Conservation (phyloP, 2,888 invertebrate species). For the Drosophila paracracens region DNA sequence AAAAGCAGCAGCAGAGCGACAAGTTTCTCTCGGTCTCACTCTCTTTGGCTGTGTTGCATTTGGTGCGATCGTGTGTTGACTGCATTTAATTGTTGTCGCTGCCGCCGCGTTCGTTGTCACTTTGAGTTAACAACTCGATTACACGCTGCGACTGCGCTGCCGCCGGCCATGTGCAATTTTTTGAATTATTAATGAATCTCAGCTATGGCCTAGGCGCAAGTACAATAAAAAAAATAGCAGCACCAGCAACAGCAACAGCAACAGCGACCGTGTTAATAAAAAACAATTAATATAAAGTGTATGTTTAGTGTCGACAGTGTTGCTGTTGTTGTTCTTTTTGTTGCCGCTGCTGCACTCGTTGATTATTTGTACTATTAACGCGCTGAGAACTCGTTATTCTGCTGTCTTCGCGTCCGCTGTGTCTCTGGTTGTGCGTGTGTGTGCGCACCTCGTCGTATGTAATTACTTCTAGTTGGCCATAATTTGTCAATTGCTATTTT, state of each 20-base stretch:
- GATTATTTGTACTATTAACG: slow-evolving; percentile 78
- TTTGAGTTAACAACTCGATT: slow-evolving; percentile 82
- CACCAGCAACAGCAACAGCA: slow-evolving; percentile 30
- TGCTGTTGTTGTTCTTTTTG: slow-evolving; percentile 48
- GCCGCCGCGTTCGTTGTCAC: slow-evolving; percentile 71
- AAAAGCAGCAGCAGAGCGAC: slow-evolving; percentile 34
- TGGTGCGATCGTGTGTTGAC: slow-evolving; percentile 70
- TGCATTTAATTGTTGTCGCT: slow-evolving; percentile 73
- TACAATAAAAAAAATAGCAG: slow-evolving; percentile 29
- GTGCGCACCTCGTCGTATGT: slow-evolving; percentile 61
- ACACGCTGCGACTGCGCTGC: slow-evolving; percentile 72
- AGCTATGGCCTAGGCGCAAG: slow-evolving; percentile 39
- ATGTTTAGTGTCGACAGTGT: slow-evolving; percentile 76
- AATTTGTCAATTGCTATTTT: slow-evolving; percentile 80
- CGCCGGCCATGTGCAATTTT: slow-evolving; percentile 77
- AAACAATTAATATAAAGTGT: slow-evolving; percentile 79
- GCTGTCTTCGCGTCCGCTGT: slow-evolving; percentile 29
- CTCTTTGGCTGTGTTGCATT: slow-evolving; percentile 21
- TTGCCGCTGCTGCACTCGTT: slow-evolving; percentile 61
- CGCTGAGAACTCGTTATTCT: slow-evolving; percentile 74
- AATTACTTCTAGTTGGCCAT: slow-evolving; percentile 79
- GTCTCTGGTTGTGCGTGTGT: slow-evolving; percentile 26
- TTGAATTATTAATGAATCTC: slow-evolving; percentile 81
- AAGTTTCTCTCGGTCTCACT: slow-evolving; percentile 7
- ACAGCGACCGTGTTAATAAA: slow-evolving; percentile 68